phyloP scores from a whole-genome alignment of 2,113 vertebrate genomes.

The Xenotilapia flavipinnis region DNA sequence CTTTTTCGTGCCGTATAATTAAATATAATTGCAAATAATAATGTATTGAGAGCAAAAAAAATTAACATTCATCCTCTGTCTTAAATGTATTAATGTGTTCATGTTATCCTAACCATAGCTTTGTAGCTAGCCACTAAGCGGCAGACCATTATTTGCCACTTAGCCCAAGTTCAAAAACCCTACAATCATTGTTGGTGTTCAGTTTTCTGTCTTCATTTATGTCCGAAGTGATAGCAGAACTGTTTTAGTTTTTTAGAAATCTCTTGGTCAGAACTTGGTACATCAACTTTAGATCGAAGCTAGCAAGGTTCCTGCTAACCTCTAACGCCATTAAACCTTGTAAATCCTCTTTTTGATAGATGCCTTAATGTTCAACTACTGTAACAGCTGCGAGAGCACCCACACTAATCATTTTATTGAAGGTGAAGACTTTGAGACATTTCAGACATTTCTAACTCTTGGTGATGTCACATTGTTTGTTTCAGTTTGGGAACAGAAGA shows the following conservation, averaged over 20 bases:
- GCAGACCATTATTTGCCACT: background rate
- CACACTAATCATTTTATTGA: background rate
- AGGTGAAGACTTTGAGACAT: background rate
- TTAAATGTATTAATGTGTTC: background rate
- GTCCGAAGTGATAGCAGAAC: background rate
- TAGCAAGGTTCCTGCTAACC: background rate
- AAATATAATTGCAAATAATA: background rate
- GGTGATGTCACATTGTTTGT: background rate
- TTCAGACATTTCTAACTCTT: background rate
- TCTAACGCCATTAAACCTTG: background rate
- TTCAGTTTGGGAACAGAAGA: background rate
- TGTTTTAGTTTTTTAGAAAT: background rate
- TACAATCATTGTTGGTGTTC: background rate
- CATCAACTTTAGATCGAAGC: background rate
- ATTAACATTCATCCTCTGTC: background rate
- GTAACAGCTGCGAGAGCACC: background rate
- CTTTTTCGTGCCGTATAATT: background rate
- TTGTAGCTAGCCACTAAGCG: background rate
- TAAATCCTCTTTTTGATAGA: background rate
- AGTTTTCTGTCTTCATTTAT: background rate
- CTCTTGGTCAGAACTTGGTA: fast-evolving
- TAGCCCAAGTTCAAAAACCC: background rate
- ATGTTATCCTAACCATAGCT: background rate
- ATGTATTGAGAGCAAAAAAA: background rate
- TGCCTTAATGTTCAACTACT: background rate